These are phyloP conservation scores for Popillia japonica DNA, from an alignment of 1,140 invertebrate genomes.

Conservation along the genomic window DNA sequence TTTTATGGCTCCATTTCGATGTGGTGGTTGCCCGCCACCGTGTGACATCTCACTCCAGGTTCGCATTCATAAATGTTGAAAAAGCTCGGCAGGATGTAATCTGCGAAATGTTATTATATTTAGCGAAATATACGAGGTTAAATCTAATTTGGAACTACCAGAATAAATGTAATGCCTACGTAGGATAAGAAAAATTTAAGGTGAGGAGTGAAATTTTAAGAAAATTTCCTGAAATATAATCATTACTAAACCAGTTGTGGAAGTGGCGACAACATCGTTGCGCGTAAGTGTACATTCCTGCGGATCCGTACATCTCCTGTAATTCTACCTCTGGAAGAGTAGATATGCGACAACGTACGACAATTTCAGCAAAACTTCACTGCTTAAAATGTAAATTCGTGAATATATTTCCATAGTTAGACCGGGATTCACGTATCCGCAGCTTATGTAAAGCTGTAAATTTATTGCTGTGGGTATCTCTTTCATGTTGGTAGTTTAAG, in stretches of 20 bases:
- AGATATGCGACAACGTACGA: constrained; percentile 28
- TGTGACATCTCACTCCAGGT: constrained; percentile 48
- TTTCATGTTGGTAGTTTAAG: constrained; percentile 29
- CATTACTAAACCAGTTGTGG: no score
- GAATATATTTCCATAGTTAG: constrained; percentile 32
- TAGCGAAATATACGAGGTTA: no score
- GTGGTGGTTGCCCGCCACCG: constrained; percentile 38
- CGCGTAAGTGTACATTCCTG: neutral
- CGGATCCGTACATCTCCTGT: neutral
- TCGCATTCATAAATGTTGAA: constrained; percentile 49
- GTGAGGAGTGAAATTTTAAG: no score
- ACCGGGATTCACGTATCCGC: constrained; percentile 21
- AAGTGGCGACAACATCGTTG: no score
- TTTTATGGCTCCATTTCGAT: constrained; percentile 49
- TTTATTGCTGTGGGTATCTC: neutral
- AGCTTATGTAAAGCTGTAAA: constrained; percentile 30
- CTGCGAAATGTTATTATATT: constrained; percentile 40
- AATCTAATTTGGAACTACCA: no score
- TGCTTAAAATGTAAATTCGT: constrained; percentile 34
- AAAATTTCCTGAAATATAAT: no score
- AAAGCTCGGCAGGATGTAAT: constrained; percentile 48
- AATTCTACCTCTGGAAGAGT: neutral
- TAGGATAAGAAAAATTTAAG: no score
- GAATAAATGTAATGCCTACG: no score
- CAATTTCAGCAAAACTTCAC: constrained; percentile 2